Evolutionary conservation across 2,797 vertebrate genomes (phyloP), one percentile per base, ranked within the genome.

Genomic region (Mycteria americana): DNA sequence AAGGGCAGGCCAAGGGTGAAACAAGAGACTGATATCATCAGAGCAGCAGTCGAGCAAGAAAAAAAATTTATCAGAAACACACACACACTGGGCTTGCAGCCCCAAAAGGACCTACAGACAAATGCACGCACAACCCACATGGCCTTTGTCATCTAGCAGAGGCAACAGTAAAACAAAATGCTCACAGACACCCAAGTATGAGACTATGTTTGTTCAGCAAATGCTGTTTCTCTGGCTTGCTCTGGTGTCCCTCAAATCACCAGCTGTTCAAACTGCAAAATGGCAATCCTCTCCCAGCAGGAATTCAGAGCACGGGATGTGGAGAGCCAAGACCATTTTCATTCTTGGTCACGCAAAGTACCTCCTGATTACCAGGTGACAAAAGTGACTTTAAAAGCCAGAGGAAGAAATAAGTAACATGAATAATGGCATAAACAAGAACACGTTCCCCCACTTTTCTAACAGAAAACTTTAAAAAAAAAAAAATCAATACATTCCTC

Each of bases 121-220:
- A 79, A 83, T 1, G 22, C 28, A 69, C 0, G 1, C 53, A 45
- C 22, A 39, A 64, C 28, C 28, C 59, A 51, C 3, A 0, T 22
- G 41, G 72, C 41, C 72, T 67, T 7, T 37, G 48, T 57, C 19
- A 84, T 22, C 54, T 24, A 48, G 54, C 22, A 70, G 50, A 35
- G 41, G 45, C 46, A 64, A 39, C 0, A 1, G 15, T 7, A 53
- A 62, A 65, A 69, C 31, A 65, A 68, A 89, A 75, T 8, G 56
- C 37, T 43, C 13, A 25, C 27, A 39, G 68, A 80, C n/a, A 64
- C 11, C 18, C 3, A 1, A n/a, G 28, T 12, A 39, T 0, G 1
- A 74, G n/a, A 56, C 31, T 53, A 8, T 3, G 1, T 25, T 35
- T 65, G 51, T 10, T 65, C 79, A 76, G 77, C 1, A 1, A 56